Base-by-base conservation (phyloP, 2,797 vertebrate genomes). In the Protosalanx chinensis region DNA sequence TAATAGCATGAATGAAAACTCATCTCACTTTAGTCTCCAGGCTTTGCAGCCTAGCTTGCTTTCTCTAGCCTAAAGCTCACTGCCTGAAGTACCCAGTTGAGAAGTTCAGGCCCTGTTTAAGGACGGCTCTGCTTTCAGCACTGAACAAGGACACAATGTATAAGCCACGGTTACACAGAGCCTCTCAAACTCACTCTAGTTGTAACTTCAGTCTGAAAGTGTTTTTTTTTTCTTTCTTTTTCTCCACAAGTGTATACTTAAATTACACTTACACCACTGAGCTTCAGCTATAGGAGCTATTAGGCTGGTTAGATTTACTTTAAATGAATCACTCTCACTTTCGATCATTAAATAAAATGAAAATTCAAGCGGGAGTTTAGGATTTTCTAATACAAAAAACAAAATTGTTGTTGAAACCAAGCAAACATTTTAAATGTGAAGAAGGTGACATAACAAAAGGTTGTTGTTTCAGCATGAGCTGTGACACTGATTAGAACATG, bases 1-100 rank as follows among this genome's bases (percentile, higher is more conserved):
- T 89, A 91, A 84, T 88, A 85, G 90, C 88, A 82, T 95, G 94
- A 96, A 96, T 95, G 92, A 91, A 90, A 92, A 84, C 88, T 87
- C 77, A 88, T 93, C 82, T 89, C 56, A 88, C 86, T 93, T 93
- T 92, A 91, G 93, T 91, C 92, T 92, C 90, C 92, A 93, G 92
- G 79, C 82, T 87, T 93, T 93, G 89, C 91, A 84, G 78, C 72
- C 62, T 51, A 35, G 57, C 80, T 76, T 76, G 81, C 85, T 76
- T 86, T 87, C 85, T 87, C 70, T 30, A 10, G 60, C 58, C 78
- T 49, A 72, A 72, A 84, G 83, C 72, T 66, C 82, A 76, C 68
- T 51, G 76, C 30, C 3, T 90, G 80, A 90, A 91, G 89, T 82
- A 84, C 84, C 84, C 74, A 76, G 87, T 78, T 89, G 81, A 88